Conservation (phyloP, 2,113 vertebrate species). For the Paracyprichromis sp. region DNA sequence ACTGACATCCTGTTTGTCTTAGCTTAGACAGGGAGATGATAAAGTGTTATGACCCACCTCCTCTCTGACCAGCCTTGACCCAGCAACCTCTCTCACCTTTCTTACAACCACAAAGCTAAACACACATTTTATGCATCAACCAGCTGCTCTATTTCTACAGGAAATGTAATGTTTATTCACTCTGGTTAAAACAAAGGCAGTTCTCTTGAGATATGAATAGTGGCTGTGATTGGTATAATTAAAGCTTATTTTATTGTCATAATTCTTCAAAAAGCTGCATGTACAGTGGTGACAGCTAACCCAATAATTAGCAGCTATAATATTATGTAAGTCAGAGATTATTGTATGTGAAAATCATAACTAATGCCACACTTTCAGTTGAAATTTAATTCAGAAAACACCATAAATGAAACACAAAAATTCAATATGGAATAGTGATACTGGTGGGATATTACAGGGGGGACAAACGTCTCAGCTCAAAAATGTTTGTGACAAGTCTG, state of each 20-base stretch:
- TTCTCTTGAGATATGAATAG: neutral
- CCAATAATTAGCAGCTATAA: neutral
- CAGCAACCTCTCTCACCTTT: neutral
- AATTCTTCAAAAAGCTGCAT: neutral
- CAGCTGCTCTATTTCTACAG: neutral
- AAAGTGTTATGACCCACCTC: neutral
- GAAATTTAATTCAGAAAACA: neutral
- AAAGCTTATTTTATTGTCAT: neutral
- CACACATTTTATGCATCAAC: neutral
- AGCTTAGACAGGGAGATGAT: neutral
- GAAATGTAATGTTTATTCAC: neutral
- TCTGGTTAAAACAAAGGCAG: neutral
- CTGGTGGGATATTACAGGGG: neutral
- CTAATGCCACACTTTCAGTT: neutral
- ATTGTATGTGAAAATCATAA: neutral
- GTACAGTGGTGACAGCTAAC: neutral
- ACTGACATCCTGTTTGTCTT: conserved; percentile 8
- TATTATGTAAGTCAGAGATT: neutral
- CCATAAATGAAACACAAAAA: neutral
- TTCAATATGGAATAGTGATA: neutral
- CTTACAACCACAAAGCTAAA: neutral
- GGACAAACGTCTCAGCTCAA: fast-evolving
- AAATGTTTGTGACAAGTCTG: neutral
- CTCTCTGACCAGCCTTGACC: neutral
- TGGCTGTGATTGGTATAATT: neutral